phyloP scores from a whole-genome alignment of 2,888 invertebrate genomes.

The Calameuta filiformis region DNA sequence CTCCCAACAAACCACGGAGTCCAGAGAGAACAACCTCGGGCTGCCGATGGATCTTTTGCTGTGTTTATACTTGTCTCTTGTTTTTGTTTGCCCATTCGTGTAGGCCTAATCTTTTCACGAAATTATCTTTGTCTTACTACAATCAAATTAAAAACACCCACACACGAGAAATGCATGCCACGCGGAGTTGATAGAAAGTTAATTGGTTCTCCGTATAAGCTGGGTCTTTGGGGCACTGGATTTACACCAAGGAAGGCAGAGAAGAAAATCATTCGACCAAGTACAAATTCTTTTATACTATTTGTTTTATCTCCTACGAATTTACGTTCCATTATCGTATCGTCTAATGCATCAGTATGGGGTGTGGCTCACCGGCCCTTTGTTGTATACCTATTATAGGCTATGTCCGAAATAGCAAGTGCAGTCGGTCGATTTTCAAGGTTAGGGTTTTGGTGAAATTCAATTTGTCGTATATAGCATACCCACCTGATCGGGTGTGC shows the following conservation, averaged over 20 bases:
- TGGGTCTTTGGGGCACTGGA: slow-evolving; percentile 15
- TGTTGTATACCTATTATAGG: slow-evolving; percentile 31
- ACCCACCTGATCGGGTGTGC: neutral
- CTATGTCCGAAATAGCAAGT: slow-evolving; percentile 33
- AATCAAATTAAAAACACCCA: slow-evolving; percentile 32
- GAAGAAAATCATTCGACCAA: slow-evolving; percentile 39
- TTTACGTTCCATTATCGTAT: slow-evolving; percentile 13
- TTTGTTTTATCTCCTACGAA: slow-evolving; percentile 14
- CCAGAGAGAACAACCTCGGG: slow-evolving; percentile 37
- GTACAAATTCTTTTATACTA: slow-evolving; percentile 37
- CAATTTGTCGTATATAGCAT: neutral
- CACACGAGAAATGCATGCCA: slow-evolving; percentile 46
- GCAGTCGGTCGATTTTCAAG: slow-evolving; percentile 27
- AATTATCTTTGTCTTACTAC: slow-evolving; percentile 22
- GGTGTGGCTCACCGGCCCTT: slow-evolving; percentile 44
- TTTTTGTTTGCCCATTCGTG: slow-evolving; percentile 39
- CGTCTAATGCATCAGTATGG: slow-evolving; percentile 15
- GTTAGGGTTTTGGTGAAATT: slow-evolving; percentile 32
- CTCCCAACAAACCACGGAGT: slow-evolving; percentile 36
- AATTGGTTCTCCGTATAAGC: slow-evolving; percentile 31
- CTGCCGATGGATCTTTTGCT: slow-evolving; percentile 49
- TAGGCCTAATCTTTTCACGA: slow-evolving; percentile 34
- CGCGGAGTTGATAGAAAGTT: slow-evolving; percentile 49
- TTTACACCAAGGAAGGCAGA: slow-evolving; percentile 27
- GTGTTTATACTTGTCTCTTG: slow-evolving; percentile 49